Conservation (phyloP, 2,888 invertebrate genomes). For the Tolmerus cingulatus region DNA sequence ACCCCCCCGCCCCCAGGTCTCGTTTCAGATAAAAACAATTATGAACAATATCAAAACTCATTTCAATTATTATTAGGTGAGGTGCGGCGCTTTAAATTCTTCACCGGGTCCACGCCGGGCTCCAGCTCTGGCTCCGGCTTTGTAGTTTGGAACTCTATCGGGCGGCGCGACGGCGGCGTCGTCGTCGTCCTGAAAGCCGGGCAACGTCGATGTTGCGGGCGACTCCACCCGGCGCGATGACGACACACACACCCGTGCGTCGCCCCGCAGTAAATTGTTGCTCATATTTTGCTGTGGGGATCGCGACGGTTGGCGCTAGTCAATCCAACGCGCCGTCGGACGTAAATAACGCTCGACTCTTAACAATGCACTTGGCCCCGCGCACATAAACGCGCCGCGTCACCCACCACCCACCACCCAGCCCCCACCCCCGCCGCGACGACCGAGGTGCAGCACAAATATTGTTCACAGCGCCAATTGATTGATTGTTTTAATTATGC, state of each 20-base stretch:
- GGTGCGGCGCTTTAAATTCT: conserved; percentile 13
- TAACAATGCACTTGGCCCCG: conserved; percentile 28
- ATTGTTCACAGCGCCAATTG: conserved; percentile 41
- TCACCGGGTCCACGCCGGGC: background rate
- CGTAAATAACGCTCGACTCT: conserved; percentile 28
- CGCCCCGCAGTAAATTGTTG: conserved; percentile 7
- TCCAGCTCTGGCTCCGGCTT: background rate
- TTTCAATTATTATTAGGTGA: conserved; percentile 47
- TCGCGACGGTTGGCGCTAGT: conserved; percentile 3
- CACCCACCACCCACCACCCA: background rate
- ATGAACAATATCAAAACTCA: conserved; percentile 47
- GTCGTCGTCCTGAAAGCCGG: background rate
- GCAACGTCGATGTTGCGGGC: conserved; percentile 2
- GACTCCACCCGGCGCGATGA: background rate
- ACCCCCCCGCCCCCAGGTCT: background rate
- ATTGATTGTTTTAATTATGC: conserved; percentile 47
- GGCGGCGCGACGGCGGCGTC: background rate
- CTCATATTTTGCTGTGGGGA: conserved; percentile 18
- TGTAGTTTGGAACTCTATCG: background rate
- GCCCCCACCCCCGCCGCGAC: background rate
- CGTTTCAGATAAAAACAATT: conserved; percentile 44
- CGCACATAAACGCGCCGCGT: conserved; percentile 4
- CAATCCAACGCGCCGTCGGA: conserved; percentile 22
- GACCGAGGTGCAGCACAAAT: conserved; percentile 31
- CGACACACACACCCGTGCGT: conserved; percentile 7